A percentile compares a stretch with the other conserved stretches of the same genome.
phyloP scores from a whole-genome alignment of 2,797 vertebrate genomes.

The Tangara arthus region DNA sequence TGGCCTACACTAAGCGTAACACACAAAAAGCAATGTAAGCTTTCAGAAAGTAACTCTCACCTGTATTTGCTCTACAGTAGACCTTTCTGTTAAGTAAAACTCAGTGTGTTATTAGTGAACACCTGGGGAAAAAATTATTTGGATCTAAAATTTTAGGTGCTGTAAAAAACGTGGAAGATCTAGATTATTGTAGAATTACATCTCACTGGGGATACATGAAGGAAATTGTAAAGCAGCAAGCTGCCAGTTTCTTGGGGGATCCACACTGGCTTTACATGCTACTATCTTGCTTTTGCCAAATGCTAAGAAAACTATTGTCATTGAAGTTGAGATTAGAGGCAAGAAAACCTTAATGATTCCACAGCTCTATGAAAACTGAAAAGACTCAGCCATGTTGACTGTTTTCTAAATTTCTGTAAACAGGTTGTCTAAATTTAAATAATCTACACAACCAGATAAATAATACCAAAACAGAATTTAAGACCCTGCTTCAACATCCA shows the following conservation, averaged over 20 bases:
- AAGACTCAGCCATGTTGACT: neutral
- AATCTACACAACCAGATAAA: neutral
- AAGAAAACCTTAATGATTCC: neutral
- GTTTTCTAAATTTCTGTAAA: neutral
- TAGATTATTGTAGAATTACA: neutral
- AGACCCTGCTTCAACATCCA: neutral
- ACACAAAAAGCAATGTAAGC: neutral
- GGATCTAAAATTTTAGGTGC: neutral
- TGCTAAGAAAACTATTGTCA: neutral
- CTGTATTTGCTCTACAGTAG: neutral
- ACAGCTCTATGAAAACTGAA: neutral
- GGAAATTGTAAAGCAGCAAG: neutral
- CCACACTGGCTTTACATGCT: neutral
- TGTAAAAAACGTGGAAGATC: neutral
- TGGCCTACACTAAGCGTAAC: neutral
- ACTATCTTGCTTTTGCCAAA: neutral
- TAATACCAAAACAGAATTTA: neutral
- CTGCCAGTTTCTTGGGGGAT: neutral
- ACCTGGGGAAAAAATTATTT: neutral
- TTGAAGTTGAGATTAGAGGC: neutral
- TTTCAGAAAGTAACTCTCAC: neutral
- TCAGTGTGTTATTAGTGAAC: neutral
- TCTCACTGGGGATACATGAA: neutral
- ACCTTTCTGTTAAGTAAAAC: neutral
- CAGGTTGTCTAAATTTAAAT: neutral